phyloP scores from a whole-genome alignment of 2,888 invertebrate species.

The Catocala fraxini region DNA sequence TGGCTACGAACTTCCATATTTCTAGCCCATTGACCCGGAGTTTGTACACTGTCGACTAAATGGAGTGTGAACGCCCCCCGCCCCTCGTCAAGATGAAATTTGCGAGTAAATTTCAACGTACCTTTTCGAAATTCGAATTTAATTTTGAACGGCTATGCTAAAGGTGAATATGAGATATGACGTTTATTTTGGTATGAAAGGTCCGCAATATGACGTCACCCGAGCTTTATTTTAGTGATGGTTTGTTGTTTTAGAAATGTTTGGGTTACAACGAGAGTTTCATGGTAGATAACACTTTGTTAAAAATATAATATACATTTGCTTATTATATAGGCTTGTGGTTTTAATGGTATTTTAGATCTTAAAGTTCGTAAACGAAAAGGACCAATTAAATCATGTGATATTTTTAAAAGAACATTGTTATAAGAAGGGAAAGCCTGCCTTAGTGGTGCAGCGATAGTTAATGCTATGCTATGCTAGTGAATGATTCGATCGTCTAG shows the following conservation, averaged over 20 bases:
- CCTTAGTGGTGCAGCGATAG: too few relatives aligned
- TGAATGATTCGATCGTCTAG: too few relatives aligned
- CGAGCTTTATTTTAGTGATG: background rate
- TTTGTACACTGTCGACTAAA: conserved; percentile 53
- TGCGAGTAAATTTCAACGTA: conserved; percentile 36
- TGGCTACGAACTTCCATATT: conserved; percentile 50
- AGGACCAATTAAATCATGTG: too few relatives aligned
- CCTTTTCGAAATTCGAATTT: conserved; percentile 23
- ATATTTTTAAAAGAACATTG: too few relatives aligned
- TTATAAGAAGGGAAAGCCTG: too few relatives aligned
- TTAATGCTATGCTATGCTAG: too few relatives aligned
- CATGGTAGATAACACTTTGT: background rate
- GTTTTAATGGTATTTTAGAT: too few relatives aligned
- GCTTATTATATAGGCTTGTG: too few relatives aligned
- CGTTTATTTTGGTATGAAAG: conserved; percentile 5
- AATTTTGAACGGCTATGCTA: conserved; percentile 6
- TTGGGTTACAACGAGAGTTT: background rate
- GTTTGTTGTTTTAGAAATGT: background rate
- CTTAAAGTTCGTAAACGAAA: too few relatives aligned
- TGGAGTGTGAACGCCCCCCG: conserved; percentile 58
- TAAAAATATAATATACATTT: background rate
- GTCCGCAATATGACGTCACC: conserved; percentile 1
- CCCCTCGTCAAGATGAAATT: conserved; percentile 42
- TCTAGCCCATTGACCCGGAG: conserved; percentile 60
- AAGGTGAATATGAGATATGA: conserved; percentile 2